Evolutionary conservation across 2,888 invertebrate genomes (phyloP), one percentile per base, ranked within the genome.

Genomic region (Marronus borbonicus): DNA sequence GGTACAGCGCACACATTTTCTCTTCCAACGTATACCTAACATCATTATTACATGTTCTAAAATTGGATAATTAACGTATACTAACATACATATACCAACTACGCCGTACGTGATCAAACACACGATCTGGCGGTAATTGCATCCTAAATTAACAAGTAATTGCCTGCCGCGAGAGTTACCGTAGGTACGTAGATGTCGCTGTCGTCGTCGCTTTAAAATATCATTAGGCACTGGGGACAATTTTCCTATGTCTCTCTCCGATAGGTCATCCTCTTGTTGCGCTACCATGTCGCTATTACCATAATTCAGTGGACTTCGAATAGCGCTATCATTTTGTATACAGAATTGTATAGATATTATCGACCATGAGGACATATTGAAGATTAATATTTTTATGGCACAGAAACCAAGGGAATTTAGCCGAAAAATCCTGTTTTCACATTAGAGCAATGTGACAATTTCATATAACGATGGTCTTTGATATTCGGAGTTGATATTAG

Each of bases 131-230:
- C 70, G 12, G 70, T 72, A 72, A 72, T 72, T 58, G 70, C 70
- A 20, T 58, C 39, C 70, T 58, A 72, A 72, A 72, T 72, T 58
- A 72, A 58, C 70, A 58, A 58, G 70, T 72, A 72, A 72, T 72
- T 58, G 39, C 58, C 50, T 24, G 12, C 36, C 36, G 28, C 28
- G 62, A 20, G 49, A 66, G 44, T 44, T 66, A 66, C 49, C 66
- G 49, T 20, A 20, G 66, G 55, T 55, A 55, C 20, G 20, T 55
- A 55, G 17, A 66, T 66, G 66, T 66, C 66, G 44, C 14, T 24
- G n/a, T 12, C 44, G 44, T 24, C 20, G 66, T 55, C 55, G 44
- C 49, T 66, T 66, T 66, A 66, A 66, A 66, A 66, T 66, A 66
- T 49, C 44, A 66, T 66, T 31, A 31, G 44, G 31, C 20, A 17